Evolutionary conservation across 1,140 invertebrate genomes (phyloP).

Genomic region (Achroia grisella): DNA sequence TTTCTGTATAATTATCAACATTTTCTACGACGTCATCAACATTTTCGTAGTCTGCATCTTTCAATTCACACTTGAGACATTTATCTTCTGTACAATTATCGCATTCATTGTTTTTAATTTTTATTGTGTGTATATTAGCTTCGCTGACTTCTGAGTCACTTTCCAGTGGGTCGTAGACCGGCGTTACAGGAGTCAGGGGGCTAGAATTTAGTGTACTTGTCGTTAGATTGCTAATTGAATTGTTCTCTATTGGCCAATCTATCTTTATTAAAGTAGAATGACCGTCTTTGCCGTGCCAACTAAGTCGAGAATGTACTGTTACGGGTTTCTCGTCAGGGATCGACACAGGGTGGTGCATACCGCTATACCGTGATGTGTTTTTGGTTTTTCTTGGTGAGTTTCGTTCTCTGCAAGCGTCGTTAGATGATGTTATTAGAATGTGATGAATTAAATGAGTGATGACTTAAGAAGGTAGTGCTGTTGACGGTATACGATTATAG

Average conservation of each 20-base stretch:
- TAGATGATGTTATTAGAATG: conserved; percentile 17
- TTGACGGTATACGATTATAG: too few relatives aligned
- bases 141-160: conserved; percentile 59
- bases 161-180: conserved; percentile 49
- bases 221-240: conserved; percentile 38
- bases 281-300: conserved; percentile 59
- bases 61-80: conserved; percentile 61
- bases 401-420: conserved; percentile 51
- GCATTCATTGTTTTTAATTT: conserved; percentile 43
- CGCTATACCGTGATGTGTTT: conserved; percentile 43
- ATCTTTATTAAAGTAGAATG: conserved; percentile 60
- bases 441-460: conserved; percentile 5
- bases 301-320: conserved; percentile 30
- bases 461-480: too few relatives aligned
- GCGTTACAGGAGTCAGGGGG: conserved; percentile 46
- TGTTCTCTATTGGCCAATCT: conserved; percentile 52
- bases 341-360: conserved; percentile 31
- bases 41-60: conserved; percentile 52
- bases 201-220: conserved; percentile 45
- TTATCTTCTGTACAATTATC: conserved; percentile 48
- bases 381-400: conserved; percentile 56
- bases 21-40: conserved; percentile 7
- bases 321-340: conserved; percentile 22
- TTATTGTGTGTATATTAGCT: conserved; percentile 51
- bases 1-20: conserved; percentile 7